Evolutionary conservation across 1,140 invertebrate genomes (phyloP), one percentile per base, ranked within the genome.

Genomic region (Maniola jurtina): DNA sequence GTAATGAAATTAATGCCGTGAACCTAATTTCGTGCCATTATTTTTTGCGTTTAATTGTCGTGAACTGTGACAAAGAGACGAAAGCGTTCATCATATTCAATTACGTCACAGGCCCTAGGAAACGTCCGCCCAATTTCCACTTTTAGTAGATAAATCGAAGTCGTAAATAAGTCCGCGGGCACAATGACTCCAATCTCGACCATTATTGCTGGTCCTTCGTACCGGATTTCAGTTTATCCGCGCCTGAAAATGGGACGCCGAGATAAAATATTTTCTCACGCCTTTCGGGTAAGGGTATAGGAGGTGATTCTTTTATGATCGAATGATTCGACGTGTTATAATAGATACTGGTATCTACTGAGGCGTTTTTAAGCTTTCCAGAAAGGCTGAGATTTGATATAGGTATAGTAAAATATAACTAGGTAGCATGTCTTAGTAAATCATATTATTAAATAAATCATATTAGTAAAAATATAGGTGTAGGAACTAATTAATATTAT

Each of bases 121-220:
- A 58, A 68, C 63, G 48, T 15, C 60, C 64, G 52, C 65, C 57
- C 57, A 59, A 70, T 75, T 67, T 66, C 65, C 61, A 57, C 61
- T 40, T 57, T 71, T 75, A 55, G 66, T 61, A 64, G 59, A 75
- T 71, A 77, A 74, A 72, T 69, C 55, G 68, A 59, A 59, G 55
- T 70, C 72, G 69, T 77, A 77, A 75, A 75, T 76, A 77, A 70
- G 70, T 64, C 69, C 42, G 64, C 64, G 69, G 72, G 59, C 71
- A 67, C 64, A 76, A 73, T 67, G 63, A 68, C 65, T 68, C 67
- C 62, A 76, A 71, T 70, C 71, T 72, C 68, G 48, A n/a, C 69
- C 63, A 64, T 70, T 71, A 71, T 73, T 73, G 66, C 60, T 70
- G 65, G 63, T 72, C 68, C 72, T 75, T 70, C 75, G 71, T 55